Evolutionary conservation across 2,113 vertebrate species (phyloP).

Genomic region (Elephantulus edwardii): DNA sequence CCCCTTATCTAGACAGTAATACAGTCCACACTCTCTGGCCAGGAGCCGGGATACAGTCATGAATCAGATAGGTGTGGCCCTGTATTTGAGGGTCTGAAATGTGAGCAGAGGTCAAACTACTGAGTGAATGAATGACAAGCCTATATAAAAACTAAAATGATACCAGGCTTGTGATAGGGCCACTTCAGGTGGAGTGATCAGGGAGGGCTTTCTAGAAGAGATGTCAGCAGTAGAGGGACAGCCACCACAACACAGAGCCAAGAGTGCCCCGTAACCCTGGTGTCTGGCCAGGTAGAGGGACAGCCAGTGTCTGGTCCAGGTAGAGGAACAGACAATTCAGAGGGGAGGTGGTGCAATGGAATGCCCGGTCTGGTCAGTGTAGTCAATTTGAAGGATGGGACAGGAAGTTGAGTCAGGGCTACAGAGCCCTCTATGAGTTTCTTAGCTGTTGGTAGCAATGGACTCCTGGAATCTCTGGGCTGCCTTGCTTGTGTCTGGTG

Average conservation of each 20-base stretch:
- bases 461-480: neutral
- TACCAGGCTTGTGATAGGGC: neutral
- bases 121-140: neutral
- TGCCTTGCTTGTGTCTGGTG: neutral
- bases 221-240: neutral
- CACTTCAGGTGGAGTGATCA: neutral
- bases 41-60: neutral
- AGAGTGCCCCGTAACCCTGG: neutral
- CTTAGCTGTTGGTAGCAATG: neutral
- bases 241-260: neutral
- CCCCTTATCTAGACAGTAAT: neutral
- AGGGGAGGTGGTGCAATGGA: neutral
- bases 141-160: neutral
- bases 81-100: neutral
- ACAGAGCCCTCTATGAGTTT: neutral
- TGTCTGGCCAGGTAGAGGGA: neutral
- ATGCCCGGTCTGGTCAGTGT: neutral
- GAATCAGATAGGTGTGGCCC: neutral
- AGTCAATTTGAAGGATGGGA: too few relatives aligned
- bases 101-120: neutral
- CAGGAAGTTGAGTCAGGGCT: neutral
- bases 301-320: neutral
- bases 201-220: neutral
- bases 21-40: neutral
- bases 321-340: neutral